Conservation (phyloP, 2,888 invertebrate species). For the Entomobrya multifasciata region DNA sequence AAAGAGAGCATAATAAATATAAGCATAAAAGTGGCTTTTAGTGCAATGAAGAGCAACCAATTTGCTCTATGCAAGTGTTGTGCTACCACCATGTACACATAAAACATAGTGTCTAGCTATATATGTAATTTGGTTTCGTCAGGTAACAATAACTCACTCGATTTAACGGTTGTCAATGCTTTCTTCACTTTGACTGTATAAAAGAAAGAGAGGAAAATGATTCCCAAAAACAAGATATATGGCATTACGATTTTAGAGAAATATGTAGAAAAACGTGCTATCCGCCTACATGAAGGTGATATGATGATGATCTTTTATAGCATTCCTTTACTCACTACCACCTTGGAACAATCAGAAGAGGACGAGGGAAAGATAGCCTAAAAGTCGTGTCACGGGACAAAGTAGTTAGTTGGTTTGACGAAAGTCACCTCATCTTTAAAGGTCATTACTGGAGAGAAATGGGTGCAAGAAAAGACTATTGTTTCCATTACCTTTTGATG, state of each 20-base stretch:
- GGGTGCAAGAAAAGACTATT: slow-evolving; percentile 60
- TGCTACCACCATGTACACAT: neutral
- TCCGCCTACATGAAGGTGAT: neutral
- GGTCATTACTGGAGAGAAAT: slow-evolving; percentile 66
- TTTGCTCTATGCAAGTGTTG: neutral
- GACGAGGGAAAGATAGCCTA: too few relatives aligned
- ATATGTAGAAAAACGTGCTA: neutral
- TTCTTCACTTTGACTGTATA: neutral
- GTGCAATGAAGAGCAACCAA: slow-evolving; percentile 38
- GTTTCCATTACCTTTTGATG: slow-evolving; percentile 69
- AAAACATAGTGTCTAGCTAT: too few relatives aligned
- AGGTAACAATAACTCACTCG: slow-evolving; percentile 61
- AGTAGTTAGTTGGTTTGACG: slow-evolving; percentile 37
- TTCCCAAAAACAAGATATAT: slow-evolving; percentile 57
- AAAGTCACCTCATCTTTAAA: slow-evolving; percentile 55
- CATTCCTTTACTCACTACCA: neutral
- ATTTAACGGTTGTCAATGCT: slow-evolving; percentile 70
- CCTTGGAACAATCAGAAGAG: too few relatives aligned
- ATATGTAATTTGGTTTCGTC: slow-evolving; percentile 26
- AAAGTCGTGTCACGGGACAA: slow-evolving; percentile 3
- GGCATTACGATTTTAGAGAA: slow-evolving; percentile 46
- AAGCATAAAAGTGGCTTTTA: slow-evolving; percentile 34
- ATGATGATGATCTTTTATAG: neutral
- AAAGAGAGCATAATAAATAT: neutral
- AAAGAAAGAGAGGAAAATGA: slow-evolving; percentile 14